phyloP scores from a whole-genome alignment of 2,888 invertebrate species.

The Eurois occulta region DNA sequence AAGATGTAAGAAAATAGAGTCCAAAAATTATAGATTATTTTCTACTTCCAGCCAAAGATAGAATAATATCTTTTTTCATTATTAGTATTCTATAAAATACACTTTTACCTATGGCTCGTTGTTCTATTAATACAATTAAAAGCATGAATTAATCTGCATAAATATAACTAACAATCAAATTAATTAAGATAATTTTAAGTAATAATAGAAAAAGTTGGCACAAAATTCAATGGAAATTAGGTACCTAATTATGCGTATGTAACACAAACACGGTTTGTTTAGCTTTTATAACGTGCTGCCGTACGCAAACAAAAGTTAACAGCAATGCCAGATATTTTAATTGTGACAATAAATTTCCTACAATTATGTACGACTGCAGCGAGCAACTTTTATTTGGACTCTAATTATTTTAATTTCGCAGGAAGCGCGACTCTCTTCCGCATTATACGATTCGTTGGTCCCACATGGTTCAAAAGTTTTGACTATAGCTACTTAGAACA shows the following conservation, averaged over 20 bases:
- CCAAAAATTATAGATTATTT: constrained; percentile 20
- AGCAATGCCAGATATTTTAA: constrained; percentile 65
- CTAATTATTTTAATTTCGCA: constrained; percentile 65
- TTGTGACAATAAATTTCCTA: constrained; percentile 65
- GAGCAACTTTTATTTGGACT: constrained; percentile 60
- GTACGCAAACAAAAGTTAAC: constrained; percentile 58
- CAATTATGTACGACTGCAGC: constrained; percentile 57
- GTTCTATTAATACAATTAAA: constrained; percentile 31
- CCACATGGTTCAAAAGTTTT: constrained; percentile 61
- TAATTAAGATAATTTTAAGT: constrained; percentile 49
- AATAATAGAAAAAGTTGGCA: constrained; percentile 46
- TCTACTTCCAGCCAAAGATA: not conserved
- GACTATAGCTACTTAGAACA: constrained; percentile 44
- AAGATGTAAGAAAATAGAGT: constrained; percentile 24
- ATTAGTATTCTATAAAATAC: constrained; percentile 2
- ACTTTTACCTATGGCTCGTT: constrained; percentile 11
- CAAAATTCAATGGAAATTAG: constrained; percentile 54
- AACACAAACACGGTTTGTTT: constrained; percentile 51
- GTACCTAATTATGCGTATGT: constrained; percentile 54
- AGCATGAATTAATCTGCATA: constrained; percentile 39
- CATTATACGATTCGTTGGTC: constrained; percentile 65
- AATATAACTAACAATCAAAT: constrained; percentile 41
- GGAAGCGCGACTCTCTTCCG: constrained; percentile 58
- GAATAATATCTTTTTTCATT: not conserved
- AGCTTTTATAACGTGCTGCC: constrained; percentile 47